Conservation (phyloP, 1,140 invertebrate species). For the Battus philenor region DNA sequence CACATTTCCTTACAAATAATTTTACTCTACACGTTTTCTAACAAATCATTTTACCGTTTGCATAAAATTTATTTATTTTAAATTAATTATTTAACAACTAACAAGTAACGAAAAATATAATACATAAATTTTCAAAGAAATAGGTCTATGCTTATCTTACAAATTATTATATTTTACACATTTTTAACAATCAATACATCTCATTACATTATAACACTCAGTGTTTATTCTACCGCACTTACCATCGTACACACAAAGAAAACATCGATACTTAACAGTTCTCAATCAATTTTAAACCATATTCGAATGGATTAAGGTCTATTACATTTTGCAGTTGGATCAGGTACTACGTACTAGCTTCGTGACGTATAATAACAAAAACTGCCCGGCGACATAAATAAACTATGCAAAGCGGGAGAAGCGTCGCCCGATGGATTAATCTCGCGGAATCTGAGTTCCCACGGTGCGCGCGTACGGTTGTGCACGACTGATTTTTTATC, state of each 20-base stretch:
- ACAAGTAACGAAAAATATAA: too few species aligned
- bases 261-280: neutral
- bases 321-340: neutral
- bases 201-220: slow-evolving; percentile 1
- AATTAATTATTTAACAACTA: too few species aligned
- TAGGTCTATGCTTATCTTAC: too few species aligned
- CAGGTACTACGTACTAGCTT: slow-evolving; percentile 15
- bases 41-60: too few species aligned
- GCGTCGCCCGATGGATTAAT: slow-evolving; percentile 37
- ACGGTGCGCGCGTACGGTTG: slow-evolving; percentile 23
- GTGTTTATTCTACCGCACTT: slow-evolving; percentile 4
- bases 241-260: slow-evolving; percentile 7
- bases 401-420: slow-evolving; percentile 32
- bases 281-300: slow-evolving; percentile 1
- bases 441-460: slow-evolving; percentile 37
- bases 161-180: too few species aligned
- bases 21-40: too few species aligned
- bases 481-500: too few species aligned
- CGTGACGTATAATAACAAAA: slow-evolving; percentile 16
- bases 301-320: neutral
- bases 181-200: too few species aligned
- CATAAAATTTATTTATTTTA: too few species aligned
- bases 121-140: too few species aligned
- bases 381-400: slow-evolving; percentile 27
- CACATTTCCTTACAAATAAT: too few species aligned